A percentile compares a stretch with the other conserved stretches of the same genome.
Conservation (phyloP, 2,797 vertebrate genomes). For the Ispidina picta region DNA sequence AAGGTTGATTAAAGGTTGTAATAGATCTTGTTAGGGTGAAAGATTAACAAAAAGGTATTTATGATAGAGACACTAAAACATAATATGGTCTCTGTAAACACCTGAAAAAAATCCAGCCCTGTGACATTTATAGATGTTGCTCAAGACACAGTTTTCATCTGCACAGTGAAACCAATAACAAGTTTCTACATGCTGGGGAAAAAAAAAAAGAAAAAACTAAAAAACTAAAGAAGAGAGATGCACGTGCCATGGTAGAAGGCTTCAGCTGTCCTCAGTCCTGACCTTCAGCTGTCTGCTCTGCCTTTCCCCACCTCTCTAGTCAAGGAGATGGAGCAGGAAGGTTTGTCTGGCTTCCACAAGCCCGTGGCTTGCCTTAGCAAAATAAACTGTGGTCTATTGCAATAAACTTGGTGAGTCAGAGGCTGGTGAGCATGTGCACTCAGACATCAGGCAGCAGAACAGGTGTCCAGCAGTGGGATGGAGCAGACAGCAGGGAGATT, state of each 20-base stretch:
- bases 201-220: neutral
- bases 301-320: neutral
- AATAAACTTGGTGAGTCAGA: neutral
- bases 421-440: neutral
- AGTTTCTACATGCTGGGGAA: neutral
- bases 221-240: neutral
- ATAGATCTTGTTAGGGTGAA: slow-evolving; percentile 19
- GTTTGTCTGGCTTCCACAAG: neutral
- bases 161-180: slow-evolving; percentile 21
- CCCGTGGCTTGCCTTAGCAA: neutral
- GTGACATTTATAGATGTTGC: slow-evolving; percentile 52
- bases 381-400: neutral
- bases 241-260: neutral
- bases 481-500: neutral
- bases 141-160: slow-evolving; percentile 48
- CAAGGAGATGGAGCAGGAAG: neutral
- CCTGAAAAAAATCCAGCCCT: neutral
- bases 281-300: neutral
- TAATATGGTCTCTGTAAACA: slow-evolving; percentile 41
- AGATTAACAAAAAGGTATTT: slow-evolving; percentile 73
- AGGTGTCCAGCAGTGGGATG: neutral
- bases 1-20: slow-evolving; percentile 21
- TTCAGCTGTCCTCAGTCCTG: neutral
- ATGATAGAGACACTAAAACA: slow-evolving; percentile 11
- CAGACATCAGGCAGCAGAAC: neutral